These are phyloP conservation scores for Caenorhabditis plicata DNA, from an alignment of 2,888 invertebrate genomes.

Conservation along the genomic window DNA sequence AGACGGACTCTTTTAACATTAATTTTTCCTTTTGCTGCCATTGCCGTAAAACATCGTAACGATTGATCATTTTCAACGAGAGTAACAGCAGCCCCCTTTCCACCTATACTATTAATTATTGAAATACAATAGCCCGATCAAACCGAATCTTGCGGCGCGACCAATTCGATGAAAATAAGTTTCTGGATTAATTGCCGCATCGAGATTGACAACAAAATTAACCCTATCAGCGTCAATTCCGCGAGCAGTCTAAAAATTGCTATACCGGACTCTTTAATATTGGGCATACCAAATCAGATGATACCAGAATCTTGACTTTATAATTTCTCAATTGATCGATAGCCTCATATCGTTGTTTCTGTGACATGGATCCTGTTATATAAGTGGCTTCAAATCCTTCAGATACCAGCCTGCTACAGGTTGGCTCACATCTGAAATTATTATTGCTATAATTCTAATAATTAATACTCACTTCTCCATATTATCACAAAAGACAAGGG, in stretches of 20 bases:
- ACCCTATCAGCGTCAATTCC: conserved; percentile 92
- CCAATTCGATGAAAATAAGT: conserved; percentile 93
- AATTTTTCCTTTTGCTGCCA: conserved; percentile 14
- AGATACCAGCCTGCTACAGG: conserved; percentile 75
- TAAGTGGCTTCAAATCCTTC: conserved; percentile 79
- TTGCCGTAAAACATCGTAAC: conserved; percentile 15
- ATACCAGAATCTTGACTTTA: conserved; percentile 81
- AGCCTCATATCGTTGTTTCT: conserved; percentile 77
- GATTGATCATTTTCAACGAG: conserved; percentile 30
- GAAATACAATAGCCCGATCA: not conserved
- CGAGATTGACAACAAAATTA: conserved; percentile 88
- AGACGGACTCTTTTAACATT: conserved; percentile 7
- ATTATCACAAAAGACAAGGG: conserved; percentile 86
- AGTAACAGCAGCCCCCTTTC: conserved; percentile 53
- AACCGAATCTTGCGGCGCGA: conserved; percentile 88
- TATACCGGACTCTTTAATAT: not conserved
- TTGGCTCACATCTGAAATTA: conserved; percentile 75
- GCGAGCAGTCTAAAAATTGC: conserved; percentile 74
- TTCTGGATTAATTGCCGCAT: conserved; percentile 78
- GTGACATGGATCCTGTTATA: conserved; percentile 80
- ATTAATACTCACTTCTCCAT: conserved; percentile 73
- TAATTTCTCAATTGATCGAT: conserved; percentile 79
- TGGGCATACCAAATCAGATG: conserved; percentile 75
- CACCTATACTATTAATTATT: conserved; percentile 19
- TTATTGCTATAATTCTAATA: not conserved